A percentile compares a stretch with the other conserved stretches of the same genome.
Conservation (phyloP, 1,140 invertebrate genomes). For the Hyposmocoma kahamanoa region DNA sequence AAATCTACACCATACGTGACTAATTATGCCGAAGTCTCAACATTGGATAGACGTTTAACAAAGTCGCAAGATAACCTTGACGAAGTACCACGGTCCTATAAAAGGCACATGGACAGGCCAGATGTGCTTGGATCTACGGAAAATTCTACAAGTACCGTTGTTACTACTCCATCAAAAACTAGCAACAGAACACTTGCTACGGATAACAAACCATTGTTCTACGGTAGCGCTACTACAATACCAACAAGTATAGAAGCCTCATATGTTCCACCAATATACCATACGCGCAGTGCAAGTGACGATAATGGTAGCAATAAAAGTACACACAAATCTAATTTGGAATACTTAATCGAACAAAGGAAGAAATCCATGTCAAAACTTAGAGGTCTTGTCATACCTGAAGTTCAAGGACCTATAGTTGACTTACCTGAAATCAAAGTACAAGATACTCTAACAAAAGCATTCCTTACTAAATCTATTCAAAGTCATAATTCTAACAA, state of each 20-base stretch:
- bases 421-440: conserved; percentile 88
- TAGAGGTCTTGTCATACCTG: conserved; percentile 89
- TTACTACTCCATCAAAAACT: conserved; percentile 7
- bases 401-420: conserved; percentile 75
- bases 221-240: conserved; percentile 60
- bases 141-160: conserved; percentile 19
- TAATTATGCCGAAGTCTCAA: conserved; percentile 47
- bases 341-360: conserved; percentile 84
- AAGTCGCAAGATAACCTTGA: conserved; percentile 68
- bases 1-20: conserved; percentile 43
- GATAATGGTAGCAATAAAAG: conserved; percentile 57
- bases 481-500: conserved; percentile 27
- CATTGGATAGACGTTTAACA: conserved; percentile 58
- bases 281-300: conserved; percentile 58
- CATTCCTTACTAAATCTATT: conserved; percentile 40
- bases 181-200: conserved; percentile 26
- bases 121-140: conserved; percentile 56
- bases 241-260: conserved; percentile 35
- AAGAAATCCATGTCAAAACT: conserved; percentile 87
- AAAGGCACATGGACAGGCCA: conserved; percentile 51
- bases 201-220: conserved; percentile 56
- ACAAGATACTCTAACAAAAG: conserved; percentile 56
- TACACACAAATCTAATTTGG: conserved; percentile 74
- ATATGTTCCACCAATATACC: conserved; percentile 38
- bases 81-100: conserved; percentile 50